Base-by-base conservation (phyloP, 2,888 invertebrate genomes). In the Arrhopalites spinosus region DNA sequence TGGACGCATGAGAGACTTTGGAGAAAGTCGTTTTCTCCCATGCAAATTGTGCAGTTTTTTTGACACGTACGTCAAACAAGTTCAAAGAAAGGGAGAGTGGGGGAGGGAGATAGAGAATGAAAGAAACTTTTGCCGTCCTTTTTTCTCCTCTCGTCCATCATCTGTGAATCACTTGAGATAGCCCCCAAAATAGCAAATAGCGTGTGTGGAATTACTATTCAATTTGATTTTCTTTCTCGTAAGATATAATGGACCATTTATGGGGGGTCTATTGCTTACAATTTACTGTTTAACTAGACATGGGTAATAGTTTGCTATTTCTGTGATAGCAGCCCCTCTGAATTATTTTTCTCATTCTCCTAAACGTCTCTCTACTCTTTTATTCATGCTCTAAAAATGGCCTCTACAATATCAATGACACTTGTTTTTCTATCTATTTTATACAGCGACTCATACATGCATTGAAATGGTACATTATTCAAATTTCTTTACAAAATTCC, bases 31-130 rank as follows among this genome's bases (percentile, higher is more conserved):
- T 56, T 70, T 56, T 29, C 56, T 30, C 30, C 53, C 45, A 70
- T 56, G 70, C 70, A 70, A 70, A 70, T 70, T 30, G 53, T 30
- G 53, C 56, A 70, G 36, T n/a, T 29, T 70, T 70, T 70, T 56
- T 56, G 70, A 70, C 70, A 70, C 56, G 70, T 53, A 50, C 53
- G 53, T 56, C 53, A 56, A 56, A 56, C 53, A 59, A 59, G 8
- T 59, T 59, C 59, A 59, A 59, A 59, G 25, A 50, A 36, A 36
- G 11, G 36, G 3, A 7, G 36, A 11, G 11, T 3, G 36, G 36
- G 36, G 36, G 11, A 11, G 36, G 36, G 11, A 36, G 11, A 36
- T 3, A 7, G 36, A 36, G 36, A 36, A 36, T 3, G 36, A 11
- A 36, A 36, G 11, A 36, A 36, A 36, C 3, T 36, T 36, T 3